Conservation (phyloP, 2,888 invertebrate genomes). For the Lacanobia wlatinum region DNA sequence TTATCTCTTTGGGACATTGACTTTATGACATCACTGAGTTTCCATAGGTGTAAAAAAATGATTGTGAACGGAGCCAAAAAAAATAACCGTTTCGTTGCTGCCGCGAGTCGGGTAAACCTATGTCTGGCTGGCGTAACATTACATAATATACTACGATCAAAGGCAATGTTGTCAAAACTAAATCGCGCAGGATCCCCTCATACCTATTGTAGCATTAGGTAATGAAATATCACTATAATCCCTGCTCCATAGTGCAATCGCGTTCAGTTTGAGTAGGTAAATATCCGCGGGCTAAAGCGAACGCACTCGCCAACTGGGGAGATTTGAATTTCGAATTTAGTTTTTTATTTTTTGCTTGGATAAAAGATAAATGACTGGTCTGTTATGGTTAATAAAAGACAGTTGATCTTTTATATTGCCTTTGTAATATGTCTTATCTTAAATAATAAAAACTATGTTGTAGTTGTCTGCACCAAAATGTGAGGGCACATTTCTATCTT, state of each 20-base stretch:
- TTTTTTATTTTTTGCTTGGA: slow-evolving; percentile 49
- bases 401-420: neutral
- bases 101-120: neutral
- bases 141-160: slow-evolving; percentile 41
- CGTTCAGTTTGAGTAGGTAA: slow-evolving; percentile 72
- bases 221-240: slow-evolving; percentile 86
- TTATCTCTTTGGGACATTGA: too few species aligned
- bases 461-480: neutral
- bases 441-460: neutral
- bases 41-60: too few species aligned
- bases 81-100: too few species aligned
- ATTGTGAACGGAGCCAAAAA: too few species aligned
- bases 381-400: slow-evolving; percentile 5
- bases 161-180: slow-evolving; percentile 58
- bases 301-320: slow-evolving; percentile 70
- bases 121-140: neutral
- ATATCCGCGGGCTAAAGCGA: slow-evolving; percentile 78
- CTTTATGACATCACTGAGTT: too few species aligned
- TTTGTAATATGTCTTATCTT: neutral
- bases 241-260: slow-evolving; percentile 69
- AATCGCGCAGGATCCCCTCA: slow-evolving; percentile 72
- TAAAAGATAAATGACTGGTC: slow-evolving; percentile 28
- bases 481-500: too few species aligned
- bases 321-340: slow-evolving; percentile 79
- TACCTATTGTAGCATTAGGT: slow-evolving; percentile 73